A percentile compares a stretch with the other conserved stretches of the same genome.
Evolutionary conservation across 1,140 invertebrate genomes (phyloP).

Genomic region (Formica selysi): DNA sequence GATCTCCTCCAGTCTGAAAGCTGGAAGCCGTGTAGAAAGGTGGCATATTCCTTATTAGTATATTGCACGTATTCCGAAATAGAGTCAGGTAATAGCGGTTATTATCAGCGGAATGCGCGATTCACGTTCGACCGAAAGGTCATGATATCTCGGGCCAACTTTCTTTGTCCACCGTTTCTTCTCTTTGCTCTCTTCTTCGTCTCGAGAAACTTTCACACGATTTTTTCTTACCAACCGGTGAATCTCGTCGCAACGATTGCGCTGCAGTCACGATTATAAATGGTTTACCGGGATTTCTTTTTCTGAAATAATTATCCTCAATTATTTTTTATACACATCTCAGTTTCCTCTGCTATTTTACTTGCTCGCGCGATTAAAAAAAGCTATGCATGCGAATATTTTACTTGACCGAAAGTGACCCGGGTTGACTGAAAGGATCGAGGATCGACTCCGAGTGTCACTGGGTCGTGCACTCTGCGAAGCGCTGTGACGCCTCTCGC

Average conservation of each 20-base stretch:
- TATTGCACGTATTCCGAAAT: slow-evolving; percentile 11
- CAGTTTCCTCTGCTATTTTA: neutral
- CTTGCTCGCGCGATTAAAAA: neutral
- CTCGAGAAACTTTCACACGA: slow-evolving; percentile 22
- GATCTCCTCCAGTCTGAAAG: slow-evolving; percentile 3
- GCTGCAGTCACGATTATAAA: neutral
- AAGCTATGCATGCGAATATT: neutral
- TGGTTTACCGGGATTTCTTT: neutral
- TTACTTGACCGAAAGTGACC: neutral
- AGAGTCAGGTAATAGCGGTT: slow-evolving; percentile 56
- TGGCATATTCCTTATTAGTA: slow-evolving; percentile 16
- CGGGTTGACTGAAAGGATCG: neutral
- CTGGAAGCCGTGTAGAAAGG: slow-evolving; percentile 53
- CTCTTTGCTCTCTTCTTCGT: too few species aligned
- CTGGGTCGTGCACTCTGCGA: slow-evolving; percentile 27
- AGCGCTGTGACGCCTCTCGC: slow-evolving; percentile 43
- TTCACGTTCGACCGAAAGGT: slow-evolving; percentile 35
- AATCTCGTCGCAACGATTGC: neutral
- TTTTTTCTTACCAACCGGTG: neutral
- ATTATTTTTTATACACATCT: slow-evolving; percentile 11
- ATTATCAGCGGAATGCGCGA: slow-evolving; percentile 64
- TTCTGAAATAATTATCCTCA: slow-evolving; percentile 15
- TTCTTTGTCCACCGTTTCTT: neutral
- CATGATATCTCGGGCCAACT: slow-evolving; percentile 17
- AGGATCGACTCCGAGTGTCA: slow-evolving; percentile 26